phyloP scores from a whole-genome alignment of 2,888 invertebrate genomes.

The Girardia tigrina region DNA sequence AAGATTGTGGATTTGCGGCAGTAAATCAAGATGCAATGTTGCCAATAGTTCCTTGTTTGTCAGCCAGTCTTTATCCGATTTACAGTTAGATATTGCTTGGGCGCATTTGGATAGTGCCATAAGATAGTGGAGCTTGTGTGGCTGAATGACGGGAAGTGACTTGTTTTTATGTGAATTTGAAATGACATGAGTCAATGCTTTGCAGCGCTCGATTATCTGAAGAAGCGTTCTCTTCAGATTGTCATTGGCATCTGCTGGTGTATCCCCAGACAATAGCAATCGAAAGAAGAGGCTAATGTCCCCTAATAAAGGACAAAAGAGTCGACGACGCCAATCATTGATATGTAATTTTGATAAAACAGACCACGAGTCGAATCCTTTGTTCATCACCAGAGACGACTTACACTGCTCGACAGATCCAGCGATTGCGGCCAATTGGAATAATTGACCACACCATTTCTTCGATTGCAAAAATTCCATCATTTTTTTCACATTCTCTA shows the following conservation, averaged over 20 bases:
- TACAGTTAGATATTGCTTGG: background rate
- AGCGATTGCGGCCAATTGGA: background rate
- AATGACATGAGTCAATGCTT: background rate
- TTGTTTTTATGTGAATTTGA: background rate
- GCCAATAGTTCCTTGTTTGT: background rate
- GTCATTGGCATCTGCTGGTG: background rate
- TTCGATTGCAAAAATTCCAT: background rate
- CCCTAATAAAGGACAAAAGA: background rate
- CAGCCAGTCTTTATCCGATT: background rate
- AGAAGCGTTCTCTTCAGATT: background rate
- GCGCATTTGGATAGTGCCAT: background rate
- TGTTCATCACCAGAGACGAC: background rate
- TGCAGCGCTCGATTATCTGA: background rate
- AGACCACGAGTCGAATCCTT: background rate
- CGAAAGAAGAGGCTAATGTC: background rate
- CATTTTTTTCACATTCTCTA: background rate
- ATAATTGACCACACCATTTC: background rate
- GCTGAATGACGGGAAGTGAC: background rate
- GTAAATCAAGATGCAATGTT: background rate
- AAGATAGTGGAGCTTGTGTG: background rate
- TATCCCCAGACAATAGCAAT: background rate
- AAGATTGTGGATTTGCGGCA: background rate
- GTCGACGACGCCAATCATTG: background rate
- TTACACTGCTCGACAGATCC: background rate
- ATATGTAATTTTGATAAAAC: background rate